phyloP scores from a whole-genome alignment of 2,888 invertebrate genomes.

The Morpho deidamia region DNA sequence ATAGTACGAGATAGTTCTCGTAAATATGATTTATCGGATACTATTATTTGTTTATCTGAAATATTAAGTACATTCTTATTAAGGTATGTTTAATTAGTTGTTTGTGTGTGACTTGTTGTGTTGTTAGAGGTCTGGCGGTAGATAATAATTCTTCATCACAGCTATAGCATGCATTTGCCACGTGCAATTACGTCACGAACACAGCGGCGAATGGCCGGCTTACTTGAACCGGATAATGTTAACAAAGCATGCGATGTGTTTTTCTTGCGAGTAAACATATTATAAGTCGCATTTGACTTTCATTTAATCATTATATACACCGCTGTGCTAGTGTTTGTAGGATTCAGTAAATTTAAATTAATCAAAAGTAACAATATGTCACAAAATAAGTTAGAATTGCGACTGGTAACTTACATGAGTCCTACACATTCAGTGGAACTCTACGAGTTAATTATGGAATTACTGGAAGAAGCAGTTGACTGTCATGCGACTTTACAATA shows the following conservation, averaged over 20 bases:
- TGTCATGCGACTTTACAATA: constrained; percentile 74
- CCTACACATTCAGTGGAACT: constrained; percentile 80
- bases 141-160: constrained; percentile 1
- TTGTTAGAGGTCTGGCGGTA: not conserved
- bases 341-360: not conserved
- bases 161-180: constrained; percentile 21
- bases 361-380: constrained; percentile 43
- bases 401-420: constrained; percentile 80
- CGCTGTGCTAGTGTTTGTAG: not conserved
- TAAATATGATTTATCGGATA: no score
- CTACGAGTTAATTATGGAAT: constrained; percentile 75
- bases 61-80: not conserved
- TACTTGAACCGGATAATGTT: constrained; percentile 18
- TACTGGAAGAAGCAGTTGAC: constrained; percentile 71
- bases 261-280: constrained; percentile 6
- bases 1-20: no score
- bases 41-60: no score
- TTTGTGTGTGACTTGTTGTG: no score
- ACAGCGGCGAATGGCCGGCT: constrained; percentile 13
- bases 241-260: constrained; percentile 16
- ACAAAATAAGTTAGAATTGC: constrained; percentile 53
- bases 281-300: constrained; percentile 1
- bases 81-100: not conserved
- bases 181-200: constrained; percentile 29
- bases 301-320: constrained; percentile 2